Evolutionary conservation across 2,888 invertebrate species (phyloP), one percentile per base, ranked within the genome.

Genomic region (Andrena haemorrhoa): DNA sequence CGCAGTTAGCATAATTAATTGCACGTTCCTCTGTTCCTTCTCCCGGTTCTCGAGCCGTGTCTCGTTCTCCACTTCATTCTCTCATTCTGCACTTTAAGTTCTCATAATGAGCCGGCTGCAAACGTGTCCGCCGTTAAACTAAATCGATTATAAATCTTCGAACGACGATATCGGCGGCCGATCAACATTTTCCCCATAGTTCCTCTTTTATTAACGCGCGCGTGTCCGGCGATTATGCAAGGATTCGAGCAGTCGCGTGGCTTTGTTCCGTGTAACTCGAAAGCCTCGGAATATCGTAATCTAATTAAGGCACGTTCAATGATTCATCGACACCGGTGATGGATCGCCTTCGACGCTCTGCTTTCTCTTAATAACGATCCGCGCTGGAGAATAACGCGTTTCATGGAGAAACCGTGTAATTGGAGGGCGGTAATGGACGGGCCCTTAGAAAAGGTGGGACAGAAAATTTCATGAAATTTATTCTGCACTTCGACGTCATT

Each of bases 1-100:
- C 35, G 35, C 51, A 47, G 65, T 72, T 70, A 63, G 41, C 69
- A 65, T 73, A 73, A 68, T 79, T 79, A 73, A 76, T 70, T 70
- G 23, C 53, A 12, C 53, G 23, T 6, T 20, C 35, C 53, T n/a
- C 35, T 6, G 4, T 60, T 64, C n/a, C 16, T 53, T 63, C 41
- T 58, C 65, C 47, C 29, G 5, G 58, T 64, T 53, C 10, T 20
- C 12, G 0, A 65, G 12, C 0, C 20, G 20, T 12, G 16, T 6
- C 35, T 12, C 33, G 5, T 7, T 7, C 41, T 35, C 33, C 7
- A 20, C 16, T 7, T 51, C 23, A 23, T 23, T 23, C 23, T 6
- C 35, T 12, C 33, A 6, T 7, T 7, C 41, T 35, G 26, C 7
- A 20, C 16, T 7, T 51, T 1, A 23, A 23, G 4, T n/a, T 8